Conservation (phyloP, 2,797 vertebrate genomes). For the Pantherophis alleghaniensis region DNA sequence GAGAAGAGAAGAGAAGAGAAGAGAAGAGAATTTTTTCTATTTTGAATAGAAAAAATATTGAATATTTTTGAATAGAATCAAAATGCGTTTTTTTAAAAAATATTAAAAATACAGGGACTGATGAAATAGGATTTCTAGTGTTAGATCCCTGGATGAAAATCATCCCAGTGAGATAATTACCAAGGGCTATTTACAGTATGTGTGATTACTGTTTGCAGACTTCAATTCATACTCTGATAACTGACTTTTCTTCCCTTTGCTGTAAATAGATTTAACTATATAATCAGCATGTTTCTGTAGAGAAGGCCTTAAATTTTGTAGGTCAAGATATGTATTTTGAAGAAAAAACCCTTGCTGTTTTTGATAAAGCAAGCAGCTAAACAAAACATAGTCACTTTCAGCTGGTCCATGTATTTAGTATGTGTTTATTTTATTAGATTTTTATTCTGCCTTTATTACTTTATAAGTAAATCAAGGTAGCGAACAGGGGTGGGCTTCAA, state of each 20-base stretch:
- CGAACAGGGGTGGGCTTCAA: not conserved
- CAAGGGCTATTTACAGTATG: not conserved
- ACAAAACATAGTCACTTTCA: not conserved
- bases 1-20: too few relatives aligned
- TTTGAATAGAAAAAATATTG: too few relatives aligned
- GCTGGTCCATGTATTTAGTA: not conserved
- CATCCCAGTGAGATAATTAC: not conserved
- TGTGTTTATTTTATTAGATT: not conserved
- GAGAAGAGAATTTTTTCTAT: too few relatives aligned
- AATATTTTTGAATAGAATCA: too few relatives aligned
- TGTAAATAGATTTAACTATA: conserved; percentile 9
- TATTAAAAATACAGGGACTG: not conserved
- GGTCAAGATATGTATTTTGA: not conserved
- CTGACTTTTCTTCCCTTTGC: not conserved
- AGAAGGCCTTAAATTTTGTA: not conserved
- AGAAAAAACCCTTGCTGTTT: not conserved
- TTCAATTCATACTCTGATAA: not conserved
- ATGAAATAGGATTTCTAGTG: not conserved
- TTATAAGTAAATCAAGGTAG: not conserved
- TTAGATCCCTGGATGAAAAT: not conserved
- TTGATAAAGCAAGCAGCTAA: not conserved
- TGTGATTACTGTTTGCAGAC: conserved; percentile 3
- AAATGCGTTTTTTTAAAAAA: not conserved
- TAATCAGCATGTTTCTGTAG: not conserved
- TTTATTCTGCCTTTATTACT: not conserved